Evolutionary conservation across 2,797 vertebrate genomes (phyloP), one percentile per base, ranked within the genome.

Genomic region (Amphiprion clarkii): DNA sequence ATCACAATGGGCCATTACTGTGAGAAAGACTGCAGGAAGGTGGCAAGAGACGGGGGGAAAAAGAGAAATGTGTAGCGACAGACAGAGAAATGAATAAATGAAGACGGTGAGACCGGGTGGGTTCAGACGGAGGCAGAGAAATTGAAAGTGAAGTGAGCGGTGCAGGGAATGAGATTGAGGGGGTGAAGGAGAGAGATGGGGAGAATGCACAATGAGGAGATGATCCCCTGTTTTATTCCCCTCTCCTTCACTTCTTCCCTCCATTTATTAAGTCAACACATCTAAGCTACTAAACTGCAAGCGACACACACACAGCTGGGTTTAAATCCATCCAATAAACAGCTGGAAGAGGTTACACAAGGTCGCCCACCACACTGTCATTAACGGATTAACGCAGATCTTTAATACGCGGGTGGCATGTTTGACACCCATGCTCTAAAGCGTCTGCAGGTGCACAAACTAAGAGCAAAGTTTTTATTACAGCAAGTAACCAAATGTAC

Each of bases 61-160:
- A 63, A 49, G 55, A 52, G 6, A 46, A 13, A 48, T 53, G 54
- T n/a, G 53, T 0, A 23, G 1, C 1, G 68, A 75, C 59, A 72
- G 77, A 59, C 31, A 16, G 69, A 66, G 64, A 71, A 29, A 76
- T 71, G 73, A 82, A 86, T 82, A 78, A 84, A 86, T 82, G 82
- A 86, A 77, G 76, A 78, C 3, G 14, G 46, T 36, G 70, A 56
- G 31, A 53, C 23, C 6, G 39, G 48, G 25, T 23, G 61, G 60
- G 39, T 68, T 71, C 61, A 76, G 74, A 65, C 13, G 1, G 72
- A 72, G 21, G 21, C 27, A 86, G 61, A 68, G 70, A 79, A 77
- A 91, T 74, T 59, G 83, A 81, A 89, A 89, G 83, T 87, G 87
- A 89, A 80, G 86, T 16, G 72, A 81, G 70, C 44, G 49, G 59